Evolutionary conservation across 1,140 invertebrate species (phyloP).

Genomic region (Pteromalus puparum): DNA sequence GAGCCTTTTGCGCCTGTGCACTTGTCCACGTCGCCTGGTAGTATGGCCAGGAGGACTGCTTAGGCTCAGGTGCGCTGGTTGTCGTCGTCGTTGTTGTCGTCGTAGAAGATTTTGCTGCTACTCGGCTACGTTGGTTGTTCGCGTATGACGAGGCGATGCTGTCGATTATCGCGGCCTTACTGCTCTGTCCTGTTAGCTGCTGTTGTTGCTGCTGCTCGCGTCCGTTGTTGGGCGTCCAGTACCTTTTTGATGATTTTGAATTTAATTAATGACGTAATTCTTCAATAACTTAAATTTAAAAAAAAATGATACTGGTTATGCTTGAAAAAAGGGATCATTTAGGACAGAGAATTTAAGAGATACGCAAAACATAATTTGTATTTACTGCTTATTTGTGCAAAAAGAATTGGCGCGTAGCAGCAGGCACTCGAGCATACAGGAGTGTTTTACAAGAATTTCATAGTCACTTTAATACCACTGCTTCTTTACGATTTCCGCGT

Average conservation of each 20-base stretch:
- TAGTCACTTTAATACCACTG: background rate
- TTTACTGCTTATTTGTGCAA: background rate
- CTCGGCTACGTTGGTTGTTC: slow-evolving; percentile 64
- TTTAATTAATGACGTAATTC: too few relatives aligned
- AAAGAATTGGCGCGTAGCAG: background rate
- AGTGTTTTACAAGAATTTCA: background rate
- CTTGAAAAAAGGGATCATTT: slow-evolving; percentile 6
- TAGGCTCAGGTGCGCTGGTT: background rate
- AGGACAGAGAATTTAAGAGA: slow-evolving; percentile 12
- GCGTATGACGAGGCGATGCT: slow-evolving; percentile 83
- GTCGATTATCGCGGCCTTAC: slow-evolving; percentile 83
- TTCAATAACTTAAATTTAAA: too few relatives aligned
- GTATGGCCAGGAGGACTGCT: slow-evolving; percentile 59
- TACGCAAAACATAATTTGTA: background rate
- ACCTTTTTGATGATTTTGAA: slow-evolving; percentile 56
- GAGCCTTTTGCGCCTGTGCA: slow-evolving; percentile 63
- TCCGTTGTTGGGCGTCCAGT: slow-evolving; percentile 66
- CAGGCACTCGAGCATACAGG: too few relatives aligned
- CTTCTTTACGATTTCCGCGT: background rate
- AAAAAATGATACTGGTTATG: slow-evolving; percentile 25
- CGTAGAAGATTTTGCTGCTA: slow-evolving; percentile 24
- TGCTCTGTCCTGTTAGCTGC: slow-evolving; percentile 61
- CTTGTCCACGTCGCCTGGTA: slow-evolving; percentile 56
- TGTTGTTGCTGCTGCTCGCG: slow-evolving; percentile 49
- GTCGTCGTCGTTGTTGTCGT: slow-evolving; percentile 47